phyloP scores from a whole-genome alignment of 2,888 invertebrate genomes.

The Mantis religiosa region DNA sequence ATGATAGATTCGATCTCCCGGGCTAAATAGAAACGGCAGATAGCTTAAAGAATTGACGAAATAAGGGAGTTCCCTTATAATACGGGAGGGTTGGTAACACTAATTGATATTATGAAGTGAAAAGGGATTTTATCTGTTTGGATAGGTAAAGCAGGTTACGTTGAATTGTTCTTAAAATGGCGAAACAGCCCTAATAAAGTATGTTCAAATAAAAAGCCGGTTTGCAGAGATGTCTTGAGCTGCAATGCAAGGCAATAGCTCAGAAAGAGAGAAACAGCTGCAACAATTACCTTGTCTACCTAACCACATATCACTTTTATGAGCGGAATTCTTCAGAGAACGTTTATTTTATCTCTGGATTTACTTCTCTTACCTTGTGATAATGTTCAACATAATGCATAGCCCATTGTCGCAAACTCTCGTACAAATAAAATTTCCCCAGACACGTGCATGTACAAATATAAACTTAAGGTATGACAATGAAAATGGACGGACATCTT shows the following conservation, averaged over 20 bases:
- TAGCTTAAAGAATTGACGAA: too few relatives aligned
- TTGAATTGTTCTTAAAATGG: too few relatives aligned
- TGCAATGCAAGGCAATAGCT: background rate
- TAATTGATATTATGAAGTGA: too few relatives aligned
- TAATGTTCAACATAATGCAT: background rate
- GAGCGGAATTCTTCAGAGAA: background rate
- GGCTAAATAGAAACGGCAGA: too few relatives aligned
- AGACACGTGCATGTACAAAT: background rate
- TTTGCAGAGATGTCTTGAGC: background rate
- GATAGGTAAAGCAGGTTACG: too few relatives aligned
- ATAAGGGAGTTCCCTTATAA: too few relatives aligned
- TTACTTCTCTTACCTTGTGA: background rate
- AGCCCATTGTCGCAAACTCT: background rate
- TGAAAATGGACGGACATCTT: background rate
- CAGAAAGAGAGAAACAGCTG: background rate
- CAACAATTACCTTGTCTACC: background rate
- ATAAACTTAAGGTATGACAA: background rate
- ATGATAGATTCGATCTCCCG: too few relatives aligned
- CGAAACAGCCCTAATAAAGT: too few relatives aligned
- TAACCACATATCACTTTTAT: background rate
- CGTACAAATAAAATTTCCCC: background rate
- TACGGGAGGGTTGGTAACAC: too few relatives aligned
- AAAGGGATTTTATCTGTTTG: too few relatives aligned
- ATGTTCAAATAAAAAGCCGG: too few relatives aligned
- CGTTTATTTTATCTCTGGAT: background rate